Percentiles rank a stretch among this genome's conserved stretches.
Conservation (phyloP, 2,113 vertebrate genomes). For the Zootoca vivipara region DNA sequence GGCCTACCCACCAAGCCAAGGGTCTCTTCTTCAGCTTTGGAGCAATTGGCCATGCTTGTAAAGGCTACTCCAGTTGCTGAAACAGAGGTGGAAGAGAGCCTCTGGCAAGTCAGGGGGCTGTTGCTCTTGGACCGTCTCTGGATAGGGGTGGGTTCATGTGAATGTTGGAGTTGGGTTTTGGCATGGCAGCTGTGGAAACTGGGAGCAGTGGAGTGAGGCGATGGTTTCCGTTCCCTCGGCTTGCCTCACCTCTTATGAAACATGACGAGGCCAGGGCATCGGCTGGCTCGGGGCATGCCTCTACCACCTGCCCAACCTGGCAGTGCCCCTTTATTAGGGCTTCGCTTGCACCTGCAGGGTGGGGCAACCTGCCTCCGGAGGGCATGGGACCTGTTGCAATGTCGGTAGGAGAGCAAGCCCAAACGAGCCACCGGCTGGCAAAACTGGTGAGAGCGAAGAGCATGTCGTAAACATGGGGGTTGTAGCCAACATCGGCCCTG, state of each 20-base stretch:
- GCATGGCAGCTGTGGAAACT: background rate
- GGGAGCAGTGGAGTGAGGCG: background rate
- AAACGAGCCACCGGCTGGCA: conserved; percentile 41
- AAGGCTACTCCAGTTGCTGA: no score
- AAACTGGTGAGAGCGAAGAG: background rate
- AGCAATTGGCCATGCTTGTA: no score
- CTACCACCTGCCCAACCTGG: background rate
- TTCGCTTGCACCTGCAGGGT: background rate
- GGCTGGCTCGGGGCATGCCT: background rate
- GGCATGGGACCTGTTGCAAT: background rate
- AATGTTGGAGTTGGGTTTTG: background rate
- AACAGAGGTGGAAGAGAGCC: no score
- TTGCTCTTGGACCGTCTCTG: background rate
- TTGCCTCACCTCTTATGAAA: background rate
- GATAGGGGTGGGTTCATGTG: background rate
- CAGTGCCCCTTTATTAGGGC: background rate
- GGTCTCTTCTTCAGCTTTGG: no score
- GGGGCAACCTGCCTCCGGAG: background rate
- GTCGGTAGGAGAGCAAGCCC: conserved; percentile 30
- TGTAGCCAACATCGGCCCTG: no score
- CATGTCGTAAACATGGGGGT: no score
- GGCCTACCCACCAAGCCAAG: no score
- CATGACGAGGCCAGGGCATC: background rate
- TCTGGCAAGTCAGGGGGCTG: no score
- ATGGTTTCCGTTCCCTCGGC: background rate